A percentile compares a stretch with the other conserved stretches of the same genome.
These are phyloP conservation scores for Nebria ingens DNA, from an alignment of 1,140 invertebrate genomes.

Conservation along the genomic window DNA sequence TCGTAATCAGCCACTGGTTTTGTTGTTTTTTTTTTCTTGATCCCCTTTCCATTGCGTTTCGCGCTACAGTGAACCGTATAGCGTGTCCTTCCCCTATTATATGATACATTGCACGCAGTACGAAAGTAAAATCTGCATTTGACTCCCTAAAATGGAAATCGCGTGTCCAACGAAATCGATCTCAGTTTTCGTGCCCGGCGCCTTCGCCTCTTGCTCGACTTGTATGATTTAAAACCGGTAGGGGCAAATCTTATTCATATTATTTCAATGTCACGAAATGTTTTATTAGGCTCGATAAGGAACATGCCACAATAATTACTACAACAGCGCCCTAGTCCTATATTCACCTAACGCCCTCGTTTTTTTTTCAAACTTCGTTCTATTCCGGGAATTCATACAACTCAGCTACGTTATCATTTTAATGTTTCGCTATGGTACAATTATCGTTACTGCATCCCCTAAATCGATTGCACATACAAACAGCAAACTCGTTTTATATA, in stretches of 20 bases:
- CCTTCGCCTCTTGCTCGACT: not conserved
- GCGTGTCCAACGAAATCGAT: constrained; percentile 16
- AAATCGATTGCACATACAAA: no score
- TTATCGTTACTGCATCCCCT: no score
- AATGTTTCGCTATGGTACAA: no score
- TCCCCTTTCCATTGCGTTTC: constrained; percentile 10
- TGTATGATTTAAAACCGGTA: constrained; percentile 4
- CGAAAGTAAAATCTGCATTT: constrained; percentile 25
- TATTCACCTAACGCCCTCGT: not conserved
- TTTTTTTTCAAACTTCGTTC: not conserved
- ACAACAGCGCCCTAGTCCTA: not conserved
- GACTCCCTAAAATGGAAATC: constrained; percentile 19
- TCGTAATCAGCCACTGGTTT: no score
- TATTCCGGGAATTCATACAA: no score
- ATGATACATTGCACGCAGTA: constrained; percentile 18
- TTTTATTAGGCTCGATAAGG: not conserved
- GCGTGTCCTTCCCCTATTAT: constrained; percentile 23
- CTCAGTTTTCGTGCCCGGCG: not conserved
- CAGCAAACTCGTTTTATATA: no score
- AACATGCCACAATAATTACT: constrained; percentile 3
- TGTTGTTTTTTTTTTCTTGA: no score
- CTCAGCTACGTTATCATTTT: no score
- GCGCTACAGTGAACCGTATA: constrained; percentile 15
- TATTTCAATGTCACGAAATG: constrained; percentile 8
- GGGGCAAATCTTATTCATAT: constrained; percentile 5